Base-by-base conservation (phyloP, 2,113 vertebrate genomes). In the Bombycilla garrulus region DNA sequence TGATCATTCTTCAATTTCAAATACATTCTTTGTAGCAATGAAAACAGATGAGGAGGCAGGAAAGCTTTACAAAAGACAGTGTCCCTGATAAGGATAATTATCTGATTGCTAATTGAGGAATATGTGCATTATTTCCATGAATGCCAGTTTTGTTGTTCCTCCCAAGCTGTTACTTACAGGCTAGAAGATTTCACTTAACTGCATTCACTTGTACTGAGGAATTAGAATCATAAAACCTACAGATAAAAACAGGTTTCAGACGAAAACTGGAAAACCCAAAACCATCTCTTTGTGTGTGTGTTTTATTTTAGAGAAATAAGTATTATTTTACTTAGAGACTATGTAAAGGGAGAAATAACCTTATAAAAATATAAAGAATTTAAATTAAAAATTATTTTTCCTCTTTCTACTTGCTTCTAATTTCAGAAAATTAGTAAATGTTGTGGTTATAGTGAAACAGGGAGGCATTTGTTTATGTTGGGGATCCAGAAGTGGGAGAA, bases 91-190 rank as follows among this genome's bases (percentile, higher is more conserved):
- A 81, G 58, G 80, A 57, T 50, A 84, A 80, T 78, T 95, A 67
- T 58, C 65, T 84, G n/a, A 13, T 19, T 54, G 53, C 14, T 86
- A 88, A 91, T 92, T 94, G 95, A 96, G 84, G 56, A 93, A 94
- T 92, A 92, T 65, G 54, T 72, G 53, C 58, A 53, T 92, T 58
- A 88, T 44, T 97, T 96, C 69, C 67, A 29, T 6, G 11, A 51
- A 47, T 93, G 88, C 36, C 77, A 90, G 40, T 69, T 97, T 95
- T 96, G 45, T 83, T 95, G 48, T 80, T 96, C 42, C 57, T 96
- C 73, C 89, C 77, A 84, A 88, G 48, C 47, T 82, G 76, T 71
- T 69, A 48, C 48, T 78, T 86, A 50, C 64, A 51, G n/a, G 12
- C 25, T 90, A 94, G 70, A 89, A 85, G 60, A 62, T 93, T 96